These are phyloP conservation scores for Ganaspis brasiliensis DNA, from an alignment of 2,888 invertebrate genomes.

Conservation along the genomic window DNA sequence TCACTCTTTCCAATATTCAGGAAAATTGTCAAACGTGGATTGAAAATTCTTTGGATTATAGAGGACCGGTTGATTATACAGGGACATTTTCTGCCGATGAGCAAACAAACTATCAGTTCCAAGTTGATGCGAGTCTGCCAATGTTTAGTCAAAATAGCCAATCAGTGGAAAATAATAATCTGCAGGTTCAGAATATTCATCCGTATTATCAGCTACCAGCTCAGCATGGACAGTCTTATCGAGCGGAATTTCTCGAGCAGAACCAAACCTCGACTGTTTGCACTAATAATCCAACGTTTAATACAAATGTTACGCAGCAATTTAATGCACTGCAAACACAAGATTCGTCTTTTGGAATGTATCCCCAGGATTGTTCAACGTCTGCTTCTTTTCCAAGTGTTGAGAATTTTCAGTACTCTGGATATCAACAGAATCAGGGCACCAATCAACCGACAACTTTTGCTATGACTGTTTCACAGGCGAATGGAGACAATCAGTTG, in stretches of 20 bases:
- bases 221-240: neutral
- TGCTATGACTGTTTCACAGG: neutral
- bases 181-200: conserved; percentile 46
- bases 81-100: neutral
- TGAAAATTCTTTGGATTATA: conserved; percentile 48
- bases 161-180: conserved; percentile 29
- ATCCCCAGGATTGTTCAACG: conserved; percentile 13
- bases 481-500: conserved; percentile 9
- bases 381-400: neutral
- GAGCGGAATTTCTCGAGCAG: conserved; percentile 38
- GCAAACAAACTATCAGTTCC: conserved; percentile 20
- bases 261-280: conserved; percentile 30
- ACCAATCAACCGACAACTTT: neutral
- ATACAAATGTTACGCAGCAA: conserved; percentile 44
- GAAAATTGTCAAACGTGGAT: conserved; percentile 73
- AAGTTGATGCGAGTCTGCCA: neutral
- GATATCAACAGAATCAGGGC: neutral
- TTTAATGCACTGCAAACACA: conserved; percentile 7
- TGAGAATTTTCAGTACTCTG: conserved; percentile 13
- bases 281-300: neutral
- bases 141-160: neutral
- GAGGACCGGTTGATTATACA: conserved; percentile 20
- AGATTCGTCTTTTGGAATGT: conserved; percentile 43
- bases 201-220: conserved; percentile 52
- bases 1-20: conserved; percentile 63